Evolutionary conservation across 2,797 vertebrate species (phyloP).

Genomic region (Rhinichthys osculus): DNA sequence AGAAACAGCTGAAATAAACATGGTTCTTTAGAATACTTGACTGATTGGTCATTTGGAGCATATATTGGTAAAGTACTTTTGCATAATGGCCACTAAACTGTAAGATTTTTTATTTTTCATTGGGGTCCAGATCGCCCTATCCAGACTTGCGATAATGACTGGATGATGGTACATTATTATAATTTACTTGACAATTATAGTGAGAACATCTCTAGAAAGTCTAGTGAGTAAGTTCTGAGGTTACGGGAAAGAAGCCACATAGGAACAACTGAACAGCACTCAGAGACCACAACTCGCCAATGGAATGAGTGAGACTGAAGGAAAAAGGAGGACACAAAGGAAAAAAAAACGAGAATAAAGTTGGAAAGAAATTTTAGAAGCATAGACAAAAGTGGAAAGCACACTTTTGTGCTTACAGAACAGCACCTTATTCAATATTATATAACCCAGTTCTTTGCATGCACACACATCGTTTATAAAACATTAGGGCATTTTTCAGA

Average conservation of each 20-base stretch:
- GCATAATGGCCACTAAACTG: neutral
- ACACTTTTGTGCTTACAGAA: slow-evolving; percentile 3
- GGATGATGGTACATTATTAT: slow-evolving; percentile 6
- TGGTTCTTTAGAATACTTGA: neutral
- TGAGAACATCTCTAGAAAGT: slow-evolving; percentile 24
- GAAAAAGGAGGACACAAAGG: slow-evolving; percentile 19
- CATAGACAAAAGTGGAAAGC: neutral
- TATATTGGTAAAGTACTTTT: neutral
- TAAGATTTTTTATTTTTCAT: neutral
- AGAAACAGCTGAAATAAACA: neutral
- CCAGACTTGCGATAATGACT: neutral
- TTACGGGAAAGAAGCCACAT: slow-evolving; percentile 7
- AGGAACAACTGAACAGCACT: slow-evolving; percentile 25
- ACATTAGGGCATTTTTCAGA: neutral
- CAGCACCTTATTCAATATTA: neutral
- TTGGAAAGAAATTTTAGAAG: slow-evolving; percentile 27
- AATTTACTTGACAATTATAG: slow-evolving; percentile 7
- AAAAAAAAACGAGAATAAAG: slow-evolving; percentile 10
- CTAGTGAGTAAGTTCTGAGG: neutral
- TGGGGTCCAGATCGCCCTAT: neutral
- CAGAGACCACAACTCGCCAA: slow-evolving; percentile 29
- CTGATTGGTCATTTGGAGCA: neutral
- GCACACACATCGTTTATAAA: neutral
- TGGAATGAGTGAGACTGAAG: slow-evolving; percentile 50
- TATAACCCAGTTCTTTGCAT: neutral